phyloP scores from a whole-genome alignment of 2,113 vertebrate species.

The Thermophis baileyi region DNA sequence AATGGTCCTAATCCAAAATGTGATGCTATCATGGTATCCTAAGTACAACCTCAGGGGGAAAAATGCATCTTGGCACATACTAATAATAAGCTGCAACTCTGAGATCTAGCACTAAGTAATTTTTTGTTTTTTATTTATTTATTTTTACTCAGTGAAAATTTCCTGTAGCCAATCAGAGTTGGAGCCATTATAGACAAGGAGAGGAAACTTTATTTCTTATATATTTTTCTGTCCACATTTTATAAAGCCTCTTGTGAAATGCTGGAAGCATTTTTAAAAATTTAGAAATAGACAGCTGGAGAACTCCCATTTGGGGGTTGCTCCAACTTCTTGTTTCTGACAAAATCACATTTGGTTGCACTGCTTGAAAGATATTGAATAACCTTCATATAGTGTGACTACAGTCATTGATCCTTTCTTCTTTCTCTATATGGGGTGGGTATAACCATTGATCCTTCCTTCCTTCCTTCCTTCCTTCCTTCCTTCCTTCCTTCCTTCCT shows the following conservation, averaged over 20 bases:
- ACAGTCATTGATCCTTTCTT: neutral
- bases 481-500: neutral
- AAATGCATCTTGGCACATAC: neutral
- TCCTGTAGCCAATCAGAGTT: neutral
- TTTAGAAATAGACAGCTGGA: neutral
- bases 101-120: neutral
- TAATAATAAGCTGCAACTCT: neutral
- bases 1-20: neutral
- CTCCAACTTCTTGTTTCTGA: neutral
- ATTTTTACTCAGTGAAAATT: neutral
- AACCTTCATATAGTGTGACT: neutral
- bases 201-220: neutral
- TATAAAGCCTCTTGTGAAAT: neutral
- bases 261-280: neutral
- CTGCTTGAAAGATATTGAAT: neutral
- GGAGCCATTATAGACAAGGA: neutral
- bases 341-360: neutral
- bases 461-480: neutral
- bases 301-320: neutral
- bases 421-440: no score
- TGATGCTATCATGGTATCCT: neutral
- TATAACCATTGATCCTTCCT: neutral
- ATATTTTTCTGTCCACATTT: neutral
- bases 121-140: neutral
- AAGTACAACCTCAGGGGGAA: neutral